These are phyloP conservation scores for Sinocyclocheilus rhinocerous DNA, from an alignment of 2,113 vertebrate species.

Conservation along the genomic window DNA sequence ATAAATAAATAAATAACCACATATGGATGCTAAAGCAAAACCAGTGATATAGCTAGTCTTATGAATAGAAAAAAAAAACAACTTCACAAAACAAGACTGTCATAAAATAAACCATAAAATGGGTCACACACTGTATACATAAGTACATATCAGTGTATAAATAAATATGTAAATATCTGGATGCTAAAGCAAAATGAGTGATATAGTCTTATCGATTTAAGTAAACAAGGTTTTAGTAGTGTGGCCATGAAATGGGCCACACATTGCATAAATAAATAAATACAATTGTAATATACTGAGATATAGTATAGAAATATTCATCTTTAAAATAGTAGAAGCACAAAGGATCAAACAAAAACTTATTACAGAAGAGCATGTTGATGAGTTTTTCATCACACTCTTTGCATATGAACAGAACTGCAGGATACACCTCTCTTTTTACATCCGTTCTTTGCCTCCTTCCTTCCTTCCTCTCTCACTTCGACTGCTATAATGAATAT, in stretches of 20 bases:
- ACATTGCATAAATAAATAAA: not conserved
- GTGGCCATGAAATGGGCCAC: not conserved
- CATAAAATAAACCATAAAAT: not conserved
- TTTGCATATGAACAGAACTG: slow-evolving; percentile 55
- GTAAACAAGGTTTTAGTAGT: not conserved
- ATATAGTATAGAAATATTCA: not conserved
- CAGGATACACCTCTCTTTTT: slow-evolving; percentile 45
- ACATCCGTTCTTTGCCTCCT: slow-evolving; percentile 63
- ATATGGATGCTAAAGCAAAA: too few relatives aligned
- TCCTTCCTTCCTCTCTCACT: slow-evolving; percentile 60
- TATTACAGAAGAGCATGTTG: not conserved
- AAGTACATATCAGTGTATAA: not conserved
- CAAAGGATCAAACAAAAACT: not conserved
- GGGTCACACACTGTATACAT: not conserved
- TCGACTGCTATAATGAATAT: slow-evolving; percentile 18
- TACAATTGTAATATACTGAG: too few relatives aligned
- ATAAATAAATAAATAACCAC: too few relatives aligned
- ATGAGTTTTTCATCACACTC: not conserved
- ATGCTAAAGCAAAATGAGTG: not conserved
- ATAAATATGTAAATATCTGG: not conserved
- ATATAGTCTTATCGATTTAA: not conserved
- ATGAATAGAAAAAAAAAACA: too few relatives aligned
- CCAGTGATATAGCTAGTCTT: too few relatives aligned
- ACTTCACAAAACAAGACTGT: not conserved
- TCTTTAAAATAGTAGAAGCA: not conserved